Conservation (phyloP, 1,140 invertebrate species). For the Augochlora pura region DNA sequence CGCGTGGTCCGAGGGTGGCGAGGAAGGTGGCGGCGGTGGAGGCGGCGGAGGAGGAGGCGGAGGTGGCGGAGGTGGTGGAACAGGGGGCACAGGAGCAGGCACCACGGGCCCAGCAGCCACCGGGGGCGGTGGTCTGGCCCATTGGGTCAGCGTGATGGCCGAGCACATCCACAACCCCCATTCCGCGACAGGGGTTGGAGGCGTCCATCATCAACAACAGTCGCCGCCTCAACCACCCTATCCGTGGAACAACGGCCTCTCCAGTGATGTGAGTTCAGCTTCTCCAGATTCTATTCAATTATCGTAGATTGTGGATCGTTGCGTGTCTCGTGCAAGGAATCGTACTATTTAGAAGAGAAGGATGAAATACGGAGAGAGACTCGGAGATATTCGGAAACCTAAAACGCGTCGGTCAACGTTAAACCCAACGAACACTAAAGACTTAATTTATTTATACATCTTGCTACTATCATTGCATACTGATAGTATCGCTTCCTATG, state of each 20-base stretch:
- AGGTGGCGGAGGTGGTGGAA: constrained; percentile 64
- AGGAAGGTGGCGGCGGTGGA: constrained; percentile 69
- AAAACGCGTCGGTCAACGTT: no score
- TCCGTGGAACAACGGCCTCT: constrained; percentile 82
- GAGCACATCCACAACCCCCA: constrained; percentile 84
- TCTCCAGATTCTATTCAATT: no score
- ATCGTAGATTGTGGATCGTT: neutral
- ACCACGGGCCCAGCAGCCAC: constrained; percentile 69
- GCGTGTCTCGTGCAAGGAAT: no score
- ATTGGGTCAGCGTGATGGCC: constrained; percentile 86
- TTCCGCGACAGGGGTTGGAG: constrained; percentile 71
- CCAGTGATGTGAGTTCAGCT: constrained; percentile 79
- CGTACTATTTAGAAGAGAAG: no score
- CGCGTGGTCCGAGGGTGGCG: constrained; percentile 78
- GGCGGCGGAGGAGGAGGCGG: constrained; percentile 70
- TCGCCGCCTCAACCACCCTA: constrained; percentile 81
- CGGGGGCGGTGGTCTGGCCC: constrained; percentile 80
- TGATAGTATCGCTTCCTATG: no score
- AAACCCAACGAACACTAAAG: no score
- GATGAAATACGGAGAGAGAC: no score
- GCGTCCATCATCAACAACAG: constrained; percentile 78
- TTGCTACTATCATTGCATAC: no score
- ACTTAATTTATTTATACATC: no score
- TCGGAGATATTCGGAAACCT: no score
- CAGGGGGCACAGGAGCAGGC: constrained; percentile 69